Evolutionary conservation across 1,140 invertebrate genomes (phyloP), one percentile per base, ranked within the genome.

Genomic region (Drosophila funebris): DNA sequence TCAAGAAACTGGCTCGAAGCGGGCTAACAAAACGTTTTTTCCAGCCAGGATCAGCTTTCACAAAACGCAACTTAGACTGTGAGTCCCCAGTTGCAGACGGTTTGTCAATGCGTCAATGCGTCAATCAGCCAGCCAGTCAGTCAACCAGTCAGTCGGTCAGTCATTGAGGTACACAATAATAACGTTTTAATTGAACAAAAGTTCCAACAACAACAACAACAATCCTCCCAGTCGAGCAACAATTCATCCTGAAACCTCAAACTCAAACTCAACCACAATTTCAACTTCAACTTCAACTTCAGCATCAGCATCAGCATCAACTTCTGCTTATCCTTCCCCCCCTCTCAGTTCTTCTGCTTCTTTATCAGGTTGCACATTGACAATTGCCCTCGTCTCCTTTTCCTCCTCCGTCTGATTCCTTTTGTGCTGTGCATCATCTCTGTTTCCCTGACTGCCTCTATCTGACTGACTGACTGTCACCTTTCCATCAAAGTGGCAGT

Each of bases 171-270:
- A 53, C 61, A 50, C 80, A 82, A 88, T 85, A 85, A 87, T 87
- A 87, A 87, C 82, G 74, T 87, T 88, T 87, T 87, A 87, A 87
- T 87, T 87, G 82, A 87, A 87, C 78, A 87, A 78, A 87, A 87
- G 74, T 73, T 74, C 44, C 20, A 46, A 13, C 20, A 44, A 44
- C 18, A 44, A 44, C 62, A 57, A 29, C 54, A 78, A 46, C 67
- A 72, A 72, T 68, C 56, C 61, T 69, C 18, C 62, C 61, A 71
- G 82, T 87, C 71, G 54, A 75, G 60, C 82, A 74, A 87, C 82
- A 87, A 87, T 87, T 81, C 29, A 48, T 48, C 53, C 29, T 29
- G 22, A 14, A 13, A 54, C 41, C 8, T 33, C 48, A n/a, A 16
- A 22, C 11, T 48, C 22, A 20, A 31, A 22, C 4, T 43, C 18